These are phyloP conservation scores for Netelia fuscicornis DNA, from an alignment of 2,888 invertebrate species.

Conservation along the genomic window DNA sequence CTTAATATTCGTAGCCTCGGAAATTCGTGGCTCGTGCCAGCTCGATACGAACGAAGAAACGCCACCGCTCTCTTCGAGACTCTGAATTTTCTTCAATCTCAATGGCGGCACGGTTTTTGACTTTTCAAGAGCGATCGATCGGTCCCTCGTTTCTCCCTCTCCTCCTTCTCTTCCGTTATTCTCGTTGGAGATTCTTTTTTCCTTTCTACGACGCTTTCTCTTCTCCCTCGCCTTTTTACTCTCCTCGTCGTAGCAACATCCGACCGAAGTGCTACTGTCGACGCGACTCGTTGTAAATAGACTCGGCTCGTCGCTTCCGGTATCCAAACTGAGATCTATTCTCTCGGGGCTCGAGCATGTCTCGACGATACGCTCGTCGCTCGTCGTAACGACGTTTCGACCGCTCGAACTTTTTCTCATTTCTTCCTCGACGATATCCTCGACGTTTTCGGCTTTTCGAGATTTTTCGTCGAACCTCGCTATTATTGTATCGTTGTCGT, in stretches of 20 bases:
- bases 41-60: slow-evolving; percentile 61
- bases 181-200: not conserved
- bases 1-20: slow-evolving; percentile 16
- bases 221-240: not conserved
- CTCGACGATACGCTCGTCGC: slow-evolving; percentile 52
- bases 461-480: slow-evolving; percentile 9
- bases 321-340: not conserved
- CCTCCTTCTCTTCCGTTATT: not conserved
- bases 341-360: slow-evolving; percentile 49
- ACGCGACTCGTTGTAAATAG: not conserved
- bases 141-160: not conserved
- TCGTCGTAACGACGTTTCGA: slow-evolving; percentile 12
- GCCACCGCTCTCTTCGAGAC: slow-evolving; percentile 32
- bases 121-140: not conserved
- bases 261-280: not conserved
- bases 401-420: slow-evolving; percentile 15
- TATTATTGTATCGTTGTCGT: not conserved
- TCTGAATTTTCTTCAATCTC: slow-evolving; percentile 77
- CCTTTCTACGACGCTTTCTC: slow-evolving; percentile 19
- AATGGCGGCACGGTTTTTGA: slow-evolving; percentile 79
- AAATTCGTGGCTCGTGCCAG: slow-evolving; percentile 31
- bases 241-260: not conserved
- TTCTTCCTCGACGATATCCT: not conserved
- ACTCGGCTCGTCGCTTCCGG: slow-evolving; percentile 6
- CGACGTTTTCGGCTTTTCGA: slow-evolving; percentile 4